phyloP scores from a whole-genome alignment of 1,140 invertebrate genomes.

The Venustaconcha ellipsiformis region DNA sequence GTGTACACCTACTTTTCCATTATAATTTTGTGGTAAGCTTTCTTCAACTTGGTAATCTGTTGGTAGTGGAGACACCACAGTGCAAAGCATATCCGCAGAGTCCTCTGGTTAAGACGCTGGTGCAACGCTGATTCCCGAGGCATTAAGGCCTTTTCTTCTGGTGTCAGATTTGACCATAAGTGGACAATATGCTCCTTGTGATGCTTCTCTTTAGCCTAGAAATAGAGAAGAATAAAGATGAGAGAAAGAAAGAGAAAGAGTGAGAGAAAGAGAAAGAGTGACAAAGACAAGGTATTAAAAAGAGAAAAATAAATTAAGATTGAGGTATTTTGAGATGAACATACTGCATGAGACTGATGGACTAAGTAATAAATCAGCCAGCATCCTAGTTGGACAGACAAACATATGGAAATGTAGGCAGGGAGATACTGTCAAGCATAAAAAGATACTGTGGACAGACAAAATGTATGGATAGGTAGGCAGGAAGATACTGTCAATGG shows the following conservation, averaged over 20 bases:
- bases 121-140: constrained; percentile 22
- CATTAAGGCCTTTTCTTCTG: constrained; percentile 23
- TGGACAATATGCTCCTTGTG: constrained; percentile 21
- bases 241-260: not conserved
- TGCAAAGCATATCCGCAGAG: constrained; percentile 8
- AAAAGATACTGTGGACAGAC: too few relatives aligned
- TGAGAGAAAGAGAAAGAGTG: not conserved
- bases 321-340: too few relatives aligned
- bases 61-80: constrained; percentile 12
- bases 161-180: constrained; percentile 28
- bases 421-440: too few relatives aligned
- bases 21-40: constrained; percentile 25
- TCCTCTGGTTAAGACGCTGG: constrained; percentile 19
- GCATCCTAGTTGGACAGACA: too few relatives aligned
- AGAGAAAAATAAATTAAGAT: too few relatives aligned
- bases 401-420: too few relatives aligned
- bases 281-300: too few relatives aligned
- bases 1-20: constrained; percentile 13
- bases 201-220: constrained; percentile 30
- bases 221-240: not conserved
- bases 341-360: too few relatives aligned
- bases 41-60: constrained; percentile 23
- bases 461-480: too few relatives aligned
- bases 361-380: too few relatives aligned
- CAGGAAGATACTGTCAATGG: too few relatives aligned